These are phyloP conservation scores for Drosophila putrida DNA, from an alignment of 2,888 invertebrate species.

Conservation along the genomic window DNA sequence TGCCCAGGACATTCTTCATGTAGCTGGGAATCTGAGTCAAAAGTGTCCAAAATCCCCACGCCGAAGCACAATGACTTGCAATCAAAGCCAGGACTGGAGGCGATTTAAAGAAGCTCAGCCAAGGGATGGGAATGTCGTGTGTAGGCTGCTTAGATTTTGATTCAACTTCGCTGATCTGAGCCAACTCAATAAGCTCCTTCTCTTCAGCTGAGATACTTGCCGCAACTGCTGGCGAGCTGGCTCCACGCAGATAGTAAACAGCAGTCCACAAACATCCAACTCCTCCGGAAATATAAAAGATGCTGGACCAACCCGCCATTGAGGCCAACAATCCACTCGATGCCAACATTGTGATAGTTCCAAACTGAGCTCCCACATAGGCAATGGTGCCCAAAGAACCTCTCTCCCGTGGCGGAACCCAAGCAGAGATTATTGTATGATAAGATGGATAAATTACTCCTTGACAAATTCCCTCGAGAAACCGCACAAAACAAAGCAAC, in stretches of 20 bases:
- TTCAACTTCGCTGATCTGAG: slow-evolving; percentile 81
- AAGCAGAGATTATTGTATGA: slow-evolving; percentile 90
- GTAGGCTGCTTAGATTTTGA: slow-evolving; percentile 49
- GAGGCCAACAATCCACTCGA: slow-evolving; percentile 89
- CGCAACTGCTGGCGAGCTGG: slow-evolving; percentile 87
- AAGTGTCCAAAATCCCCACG: slow-evolving; percentile 89
- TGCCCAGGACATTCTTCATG: slow-evolving; percentile 89
- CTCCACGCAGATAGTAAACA: slow-evolving; percentile 87
- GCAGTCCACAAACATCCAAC: slow-evolving; percentile 87
- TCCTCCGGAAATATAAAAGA: slow-evolving; percentile 88
- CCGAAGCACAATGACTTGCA: slow-evolving; percentile 86
- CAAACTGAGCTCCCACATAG: slow-evolving; percentile 89
- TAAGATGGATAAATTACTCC: slow-evolving; percentile 90
- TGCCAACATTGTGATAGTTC: slow-evolving; percentile 89
- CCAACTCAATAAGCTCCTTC: slow-evolving; percentile 88
- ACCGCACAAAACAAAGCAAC: slow-evolving; percentile 88
- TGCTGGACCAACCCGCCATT: slow-evolving; percentile 88
- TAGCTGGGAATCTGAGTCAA: slow-evolving; percentile 90
- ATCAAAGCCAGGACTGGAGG: slow-evolving; percentile 88
- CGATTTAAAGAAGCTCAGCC: slow-evolving; percentile 88
- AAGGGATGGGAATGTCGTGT: slow-evolving; percentile 86
- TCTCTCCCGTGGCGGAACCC: slow-evolving; percentile 89
- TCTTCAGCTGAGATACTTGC: slow-evolving; percentile 88
- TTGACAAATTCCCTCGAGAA: slow-evolving; percentile 90
- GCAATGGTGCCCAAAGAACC: slow-evolving; percentile 87